phyloP scores from a whole-genome alignment of 2,113 vertebrate genomes.

The Hippocampus abdominalis region DNA sequence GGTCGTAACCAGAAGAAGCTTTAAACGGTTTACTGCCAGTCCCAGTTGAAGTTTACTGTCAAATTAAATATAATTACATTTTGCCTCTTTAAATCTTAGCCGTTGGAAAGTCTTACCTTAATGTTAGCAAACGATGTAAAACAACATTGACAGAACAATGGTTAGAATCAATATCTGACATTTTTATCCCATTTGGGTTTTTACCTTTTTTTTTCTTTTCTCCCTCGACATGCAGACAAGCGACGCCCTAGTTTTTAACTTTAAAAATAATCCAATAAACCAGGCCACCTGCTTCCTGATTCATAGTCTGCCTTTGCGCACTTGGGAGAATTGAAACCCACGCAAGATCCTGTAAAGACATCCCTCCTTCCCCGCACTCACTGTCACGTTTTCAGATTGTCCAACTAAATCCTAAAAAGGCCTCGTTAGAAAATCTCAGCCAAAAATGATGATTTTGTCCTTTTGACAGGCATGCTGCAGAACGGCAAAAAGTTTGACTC shows the following conservation, averaged over 20 bases:
- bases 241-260: conserved; percentile 68
- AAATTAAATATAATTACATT: too few relatives aligned
- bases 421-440: conserved; percentile 10
- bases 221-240: conserved; percentile 50
- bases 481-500: conserved; percentile 99
- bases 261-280: conserved; percentile 69
- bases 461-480: conserved; percentile 88
- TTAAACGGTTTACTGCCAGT: too few relatives aligned
- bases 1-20: neutral
- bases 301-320: conserved; percentile 59
- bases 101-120: too few relatives aligned
- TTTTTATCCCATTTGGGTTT: neutral
- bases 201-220: neutral
- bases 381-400: conserved; percentile 4
- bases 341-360: conserved; percentile 44
- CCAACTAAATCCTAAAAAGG: conserved; percentile 22
- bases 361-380: conserved; percentile 22
- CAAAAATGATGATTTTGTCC: neutral
- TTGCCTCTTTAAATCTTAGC: too few relatives aligned
- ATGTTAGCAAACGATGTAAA: too few relatives aligned
- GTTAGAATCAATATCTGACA: neutral
- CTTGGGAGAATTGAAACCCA: conserved; percentile 49
- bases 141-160: too few relatives aligned
- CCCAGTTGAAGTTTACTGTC: too few relatives aligned
- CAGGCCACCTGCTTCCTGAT: conserved; percentile 63